Evolutionary conservation across 2,888 invertebrate species (phyloP).

Genomic region (Sminthurides aquaticus): DNA sequence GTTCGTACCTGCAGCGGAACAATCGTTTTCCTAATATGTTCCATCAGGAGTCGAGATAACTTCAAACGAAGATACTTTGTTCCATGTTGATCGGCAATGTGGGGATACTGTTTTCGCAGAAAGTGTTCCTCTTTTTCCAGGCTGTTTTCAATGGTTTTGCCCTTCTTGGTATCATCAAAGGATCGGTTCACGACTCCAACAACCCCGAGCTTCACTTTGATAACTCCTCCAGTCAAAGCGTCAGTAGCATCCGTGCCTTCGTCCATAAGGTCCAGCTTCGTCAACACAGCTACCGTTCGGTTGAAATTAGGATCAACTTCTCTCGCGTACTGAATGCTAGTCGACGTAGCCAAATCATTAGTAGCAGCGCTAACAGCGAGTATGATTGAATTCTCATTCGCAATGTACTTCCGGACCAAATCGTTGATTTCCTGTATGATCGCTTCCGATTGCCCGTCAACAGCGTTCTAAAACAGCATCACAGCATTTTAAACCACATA

Average conservation of each 20-base stretch:
- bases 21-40: no score
- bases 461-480: not conserved
- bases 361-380: not conserved
- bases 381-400: not conserved
- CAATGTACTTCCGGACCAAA: not conserved
- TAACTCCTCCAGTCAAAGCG: not conserved
- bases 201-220: not conserved
- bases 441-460: not conserved
- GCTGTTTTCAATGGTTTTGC: not conserved
- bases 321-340: not conserved
- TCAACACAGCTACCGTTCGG: not conserved
- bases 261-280: not conserved
- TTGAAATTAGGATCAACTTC: not conserved
- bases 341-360: not conserved
- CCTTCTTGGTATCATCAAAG: no score
- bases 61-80: not conserved
- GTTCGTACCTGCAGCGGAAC: not conserved
- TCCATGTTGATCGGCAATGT: not conserved
- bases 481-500: no score
- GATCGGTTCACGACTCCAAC: not conserved
- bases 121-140: not conserved
- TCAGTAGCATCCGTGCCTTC: not conserved
- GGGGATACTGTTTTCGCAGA: not conserved
- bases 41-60: no score
- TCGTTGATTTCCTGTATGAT: not conserved